Evolutionary conservation across 2,888 invertebrate genomes (phyloP).

Genomic region (Sepioteuthis lessoniana): DNA sequence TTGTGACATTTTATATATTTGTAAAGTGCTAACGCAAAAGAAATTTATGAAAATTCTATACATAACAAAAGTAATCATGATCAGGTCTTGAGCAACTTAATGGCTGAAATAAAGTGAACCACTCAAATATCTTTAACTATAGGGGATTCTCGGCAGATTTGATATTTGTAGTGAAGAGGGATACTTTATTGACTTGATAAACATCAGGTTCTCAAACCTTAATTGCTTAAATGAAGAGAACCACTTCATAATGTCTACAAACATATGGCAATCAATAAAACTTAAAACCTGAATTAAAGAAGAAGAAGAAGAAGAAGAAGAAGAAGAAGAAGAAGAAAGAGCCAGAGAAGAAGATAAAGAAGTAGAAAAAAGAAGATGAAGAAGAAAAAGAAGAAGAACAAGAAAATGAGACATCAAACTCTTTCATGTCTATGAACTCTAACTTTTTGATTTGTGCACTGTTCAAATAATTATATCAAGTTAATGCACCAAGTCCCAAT

Average conservation of each 20-base stretch:
- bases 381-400: background rate
- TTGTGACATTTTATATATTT: too few species aligned
- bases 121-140: background rate
- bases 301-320: too few species aligned
- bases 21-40: background rate
- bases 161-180: background rate
- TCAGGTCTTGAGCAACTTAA: background rate
- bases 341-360: background rate
- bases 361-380: background rate
- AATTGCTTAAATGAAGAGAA: background rate
- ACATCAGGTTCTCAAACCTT: background rate
- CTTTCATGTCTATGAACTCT: background rate
- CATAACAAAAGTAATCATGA: background rate
- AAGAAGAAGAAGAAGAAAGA: background rate
- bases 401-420: background rate
- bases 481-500: background rate
- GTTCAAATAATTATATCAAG: background rate
- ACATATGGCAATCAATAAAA: background rate
- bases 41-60: constrained; percentile 4
- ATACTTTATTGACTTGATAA: background rate
- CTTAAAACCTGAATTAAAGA: background rate
- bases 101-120: background rate
- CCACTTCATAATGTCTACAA: background rate
- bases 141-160: background rate
- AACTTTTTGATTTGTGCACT: background rate